Evolutionary conservation across 2,113 vertebrate genomes (phyloP), one percentile per base, ranked within the genome.

Genomic region (Lucifuga dentata): DNA sequence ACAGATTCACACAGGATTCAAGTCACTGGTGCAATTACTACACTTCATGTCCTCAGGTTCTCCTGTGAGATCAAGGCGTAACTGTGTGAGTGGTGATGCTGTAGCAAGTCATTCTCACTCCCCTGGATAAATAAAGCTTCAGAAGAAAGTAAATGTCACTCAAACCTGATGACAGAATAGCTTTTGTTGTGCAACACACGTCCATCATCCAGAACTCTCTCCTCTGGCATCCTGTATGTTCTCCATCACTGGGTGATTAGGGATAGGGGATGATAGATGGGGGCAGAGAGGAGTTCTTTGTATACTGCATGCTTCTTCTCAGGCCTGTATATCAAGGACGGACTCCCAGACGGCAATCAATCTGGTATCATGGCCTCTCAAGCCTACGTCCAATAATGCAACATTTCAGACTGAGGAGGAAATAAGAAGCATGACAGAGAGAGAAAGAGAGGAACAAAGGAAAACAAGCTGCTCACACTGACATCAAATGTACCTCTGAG

Each of bases 401-500:
- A 65, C 60, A 43, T 67, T 64, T 83, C 71, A 86, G 74, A 84
- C 74, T 63, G 40, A 81, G 74, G 64, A 12, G 71, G 66, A 57
- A 78, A 85, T 52, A 24, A 53, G 79, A 53, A 63, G 75, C 72
- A 36, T 11, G 68, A 41, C 52, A 39, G 51, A 13, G 63, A 72
- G 68, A 50, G 39, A 12, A 61, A 68, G 66, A 72, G 74, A n/a
- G 59, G 59, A 82, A 76, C 52, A 63, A 73, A 67, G 64, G 78
- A 86, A 86, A 84, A 84, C 84, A 85, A 89, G 86, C 74, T 78
- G 85, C 78, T 84, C 72, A 29, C 43, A 36, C 73, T 90, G 90
- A 88, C 90, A 90, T 80, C 76, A 90, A 90, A 85, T 64, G 83
- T 71, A 91, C 90, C 90, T 90, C 85, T 55, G 90, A 90, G 90